These are phyloP conservation scores for Stenchaetothrips biformis DNA, from an alignment of 2,888 invertebrate species.

Conservation along the genomic window DNA sequence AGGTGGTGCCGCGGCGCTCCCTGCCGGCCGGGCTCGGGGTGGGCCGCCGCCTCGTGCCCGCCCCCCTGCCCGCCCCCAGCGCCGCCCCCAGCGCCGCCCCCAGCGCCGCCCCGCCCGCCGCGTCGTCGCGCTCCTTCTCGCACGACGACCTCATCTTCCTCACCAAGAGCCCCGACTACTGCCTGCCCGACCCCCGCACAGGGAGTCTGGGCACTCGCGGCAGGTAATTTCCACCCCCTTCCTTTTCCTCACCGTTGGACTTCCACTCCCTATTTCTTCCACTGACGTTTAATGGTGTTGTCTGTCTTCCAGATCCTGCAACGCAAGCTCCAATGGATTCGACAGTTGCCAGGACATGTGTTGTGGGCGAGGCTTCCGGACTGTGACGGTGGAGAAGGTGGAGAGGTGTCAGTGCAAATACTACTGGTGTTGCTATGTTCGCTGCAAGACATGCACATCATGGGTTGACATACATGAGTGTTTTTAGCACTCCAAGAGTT, in stretches of 20 bases:
- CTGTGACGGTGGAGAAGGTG: constrained; percentile 60
- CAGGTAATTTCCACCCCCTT: constrained; percentile 52
- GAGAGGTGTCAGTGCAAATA: constrained; percentile 80
- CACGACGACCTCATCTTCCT: constrained; percentile 65
- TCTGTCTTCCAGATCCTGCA: constrained; percentile 59
- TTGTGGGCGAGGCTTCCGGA: constrained; percentile 74
- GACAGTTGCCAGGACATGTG: constrained; percentile 76
- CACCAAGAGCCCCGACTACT: constrained; percentile 78
- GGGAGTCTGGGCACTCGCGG: constrained; percentile 74
- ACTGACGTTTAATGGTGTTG: constrained; percentile 32
- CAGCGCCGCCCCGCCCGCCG: constrained; percentile 28
- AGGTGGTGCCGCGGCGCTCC: constrained; percentile 42
- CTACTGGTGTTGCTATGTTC: constrained; percentile 82
- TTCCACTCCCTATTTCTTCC: not conserved
- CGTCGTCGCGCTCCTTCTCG: constrained; percentile 26
- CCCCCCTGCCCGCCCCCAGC: constrained; percentile 26
- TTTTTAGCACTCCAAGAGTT: not conserved
- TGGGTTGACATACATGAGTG: constrained; percentile 70
- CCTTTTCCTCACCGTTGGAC: not conserved
- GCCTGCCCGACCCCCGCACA: constrained; percentile 64
- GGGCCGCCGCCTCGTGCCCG: constrained; percentile 34
- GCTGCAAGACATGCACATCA: constrained; percentile 76
- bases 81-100: constrained; percentile 4
- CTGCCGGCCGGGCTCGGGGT: constrained; percentile 41
- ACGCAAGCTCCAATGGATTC: constrained; percentile 58